These are phyloP conservation scores for Marcusenius ussheri DNA, from an alignment of 2,113 vertebrate species.

Conservation along the genomic window DNA sequence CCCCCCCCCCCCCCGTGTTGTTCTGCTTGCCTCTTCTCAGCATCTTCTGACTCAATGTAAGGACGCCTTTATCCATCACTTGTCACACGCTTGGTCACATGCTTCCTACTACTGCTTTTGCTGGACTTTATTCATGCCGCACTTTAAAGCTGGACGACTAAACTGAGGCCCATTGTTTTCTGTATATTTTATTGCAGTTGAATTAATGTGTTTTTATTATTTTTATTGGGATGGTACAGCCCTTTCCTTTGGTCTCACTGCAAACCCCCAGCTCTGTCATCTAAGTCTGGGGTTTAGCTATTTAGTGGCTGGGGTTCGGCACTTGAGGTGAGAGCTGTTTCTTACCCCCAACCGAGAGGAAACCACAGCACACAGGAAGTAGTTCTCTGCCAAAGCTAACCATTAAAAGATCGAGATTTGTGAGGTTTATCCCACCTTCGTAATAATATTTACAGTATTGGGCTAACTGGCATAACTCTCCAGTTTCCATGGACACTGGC, in stretches of 20 bases:
- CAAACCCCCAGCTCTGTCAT: not conserved
- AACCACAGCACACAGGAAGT: not conserved
- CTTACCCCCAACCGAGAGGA: not conserved
- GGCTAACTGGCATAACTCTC: not conserved
- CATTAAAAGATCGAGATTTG: conserved; percentile 18
- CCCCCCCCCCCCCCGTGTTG: not conserved
- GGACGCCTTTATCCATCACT: not conserved
- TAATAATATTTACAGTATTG: conserved; percentile 17
- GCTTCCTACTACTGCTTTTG: not conserved
- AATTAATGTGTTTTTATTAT: not conserved
- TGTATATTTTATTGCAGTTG: not conserved
- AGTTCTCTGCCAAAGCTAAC: not conserved
- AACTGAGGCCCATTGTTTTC: not conserved
- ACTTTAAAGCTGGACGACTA: not conserved
- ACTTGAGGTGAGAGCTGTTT: not conserved
- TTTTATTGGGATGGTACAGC: not conserved
- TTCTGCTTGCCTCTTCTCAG: not conserved
- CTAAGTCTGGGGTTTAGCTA: not conserved
- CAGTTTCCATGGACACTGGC: not conserved
- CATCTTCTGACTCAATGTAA: not conserved
- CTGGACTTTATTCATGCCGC: not conserved
- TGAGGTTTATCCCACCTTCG: conserved; percentile 4
- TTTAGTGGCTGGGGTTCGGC: not conserved
- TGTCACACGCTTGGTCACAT: not conserved
- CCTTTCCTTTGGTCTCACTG: not conserved